Conservation (phyloP, 2,888 invertebrate species). For the Ypsolopha sequella region DNA sequence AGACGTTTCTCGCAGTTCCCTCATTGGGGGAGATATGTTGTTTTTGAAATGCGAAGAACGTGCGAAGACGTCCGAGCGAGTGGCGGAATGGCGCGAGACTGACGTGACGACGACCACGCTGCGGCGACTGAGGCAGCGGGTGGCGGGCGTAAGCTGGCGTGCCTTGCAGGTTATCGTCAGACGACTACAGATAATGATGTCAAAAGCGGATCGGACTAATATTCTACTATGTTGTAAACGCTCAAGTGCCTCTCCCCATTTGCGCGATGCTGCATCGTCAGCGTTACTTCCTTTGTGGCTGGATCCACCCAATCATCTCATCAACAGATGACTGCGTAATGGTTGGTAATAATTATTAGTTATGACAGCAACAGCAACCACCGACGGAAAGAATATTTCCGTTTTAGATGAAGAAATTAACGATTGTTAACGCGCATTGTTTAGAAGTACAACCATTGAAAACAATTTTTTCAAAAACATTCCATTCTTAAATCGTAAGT, state of each 20-base stretch:
- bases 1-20: constrained; percentile 46
- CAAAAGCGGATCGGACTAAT: constrained; percentile 70
- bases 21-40: constrained; percentile 18
- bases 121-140: constrained; percentile 48
- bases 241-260: constrained; percentile 25
- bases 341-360: neutral
- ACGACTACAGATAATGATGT: constrained; percentile 65
- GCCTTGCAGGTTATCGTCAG: constrained; percentile 58
- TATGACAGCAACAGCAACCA: neutral
- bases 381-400: neutral
- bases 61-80: constrained; percentile 34
- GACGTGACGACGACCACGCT: constrained; percentile 22
- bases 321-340: neutral
- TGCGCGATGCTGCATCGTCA: constrained; percentile 34
- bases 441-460: too few species aligned
- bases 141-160: constrained; percentile 22
- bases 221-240: constrained; percentile 62
- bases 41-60: constrained; percentile 17
- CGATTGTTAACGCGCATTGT: neutral
- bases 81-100: constrained; percentile 55
- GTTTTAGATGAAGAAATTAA: neutral
- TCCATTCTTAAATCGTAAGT: too few species aligned
- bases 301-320: neutral
- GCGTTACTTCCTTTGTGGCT: constrained; percentile 15
- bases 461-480: too few species aligned